Evolutionary conservation across 2,888 invertebrate genomes (phyloP), one percentile per base, ranked within the genome.

Genomic region (Drosophila robusta): DNA sequence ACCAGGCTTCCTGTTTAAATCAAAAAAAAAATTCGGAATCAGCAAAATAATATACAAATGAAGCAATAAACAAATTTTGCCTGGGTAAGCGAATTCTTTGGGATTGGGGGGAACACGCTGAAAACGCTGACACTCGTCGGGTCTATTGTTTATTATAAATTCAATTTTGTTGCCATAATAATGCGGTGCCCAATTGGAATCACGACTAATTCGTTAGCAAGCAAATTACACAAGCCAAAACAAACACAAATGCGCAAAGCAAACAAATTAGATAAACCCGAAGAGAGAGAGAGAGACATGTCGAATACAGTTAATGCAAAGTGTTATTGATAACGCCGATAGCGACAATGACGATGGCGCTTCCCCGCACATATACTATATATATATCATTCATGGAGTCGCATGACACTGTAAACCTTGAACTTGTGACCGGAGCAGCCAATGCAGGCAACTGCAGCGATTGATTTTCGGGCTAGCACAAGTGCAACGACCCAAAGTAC

Each of bases 1-100:
- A 95, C 95, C 95, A 95, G 89, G 94, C 93, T 93, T 95, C 95
- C 95, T 95, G 67, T 67, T 70, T 39, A 14, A 14, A 18, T 44
- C 54, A 62, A 22, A 29, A 32, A 51, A 51, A 4, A 12, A 34
- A 34, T 34, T 14, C 14, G 8, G n/a, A 39, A 51, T 8, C 7
- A 56, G 42, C 24, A 36, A 32, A 44, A 58, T 54, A 32, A 24
- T 50, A 56, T 42, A 9, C 18, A 11, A 42, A 50, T 34, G 9
- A 41, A 34, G 5, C 22, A 38, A 54, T 49, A 51, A 62, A 60
- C 45, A 47, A 46, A 51, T 69, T 54, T 32, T 38, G 54, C 57
- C 50, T 55, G 49, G 61, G 62, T 60, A 29, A n/a, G 45, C 61
- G 56, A 32, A 60, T 55, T 41, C 50, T 45, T 41, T 47, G 57